Evolutionary conservation across 2,888 invertebrate genomes (phyloP), one percentile per base, ranked within the genome.

Genomic region (Chironomus riparius): DNA sequence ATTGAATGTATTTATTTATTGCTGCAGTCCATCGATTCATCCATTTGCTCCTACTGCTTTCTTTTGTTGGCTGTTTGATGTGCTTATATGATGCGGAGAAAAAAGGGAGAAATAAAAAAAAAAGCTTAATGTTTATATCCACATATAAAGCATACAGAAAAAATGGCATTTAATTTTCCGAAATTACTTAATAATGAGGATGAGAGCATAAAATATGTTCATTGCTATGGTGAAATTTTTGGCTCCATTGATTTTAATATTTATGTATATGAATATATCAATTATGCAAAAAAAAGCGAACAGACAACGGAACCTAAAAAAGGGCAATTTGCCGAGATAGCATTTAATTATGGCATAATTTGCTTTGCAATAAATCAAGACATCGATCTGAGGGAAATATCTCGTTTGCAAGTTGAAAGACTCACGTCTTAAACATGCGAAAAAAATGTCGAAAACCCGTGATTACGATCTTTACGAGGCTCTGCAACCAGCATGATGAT

Each of bases 291-390:
- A 65, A 13, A 24, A 50, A 15, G 1, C 12, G 56, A 56, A 18
- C 38, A 38, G 3, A 15, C 56, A 56, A 56, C 18, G 7, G n/a
- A 56, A 18, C 18, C 15, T 10, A 22, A 22, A 65, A 65, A 62
- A 62, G 62, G 21, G 21, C 22, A 65, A 65, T 21, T 24, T 56
- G 15, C 56, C 18, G 56, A 65, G 12, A 24, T 24, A 65, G 65
- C 24, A 65, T 65, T 65, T 65, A 65, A 65, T 65, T 65, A 65
- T 24, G 65, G 24, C 21, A 65, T 65, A 65, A 65, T 65, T 65
- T 65, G 65, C 65, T n/a, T 65, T 24, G 65, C 65, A 65, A 65
- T 65, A 65, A 65, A 65, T 65, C 65, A 65, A 65, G 65, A 65
- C 21, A 65, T 65, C 65, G 65, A 65, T 65, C 65, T 15, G n/a